Base-by-base conservation (phyloP, 1,140 invertebrate species). In the Monomorium pharaonis region DNA sequence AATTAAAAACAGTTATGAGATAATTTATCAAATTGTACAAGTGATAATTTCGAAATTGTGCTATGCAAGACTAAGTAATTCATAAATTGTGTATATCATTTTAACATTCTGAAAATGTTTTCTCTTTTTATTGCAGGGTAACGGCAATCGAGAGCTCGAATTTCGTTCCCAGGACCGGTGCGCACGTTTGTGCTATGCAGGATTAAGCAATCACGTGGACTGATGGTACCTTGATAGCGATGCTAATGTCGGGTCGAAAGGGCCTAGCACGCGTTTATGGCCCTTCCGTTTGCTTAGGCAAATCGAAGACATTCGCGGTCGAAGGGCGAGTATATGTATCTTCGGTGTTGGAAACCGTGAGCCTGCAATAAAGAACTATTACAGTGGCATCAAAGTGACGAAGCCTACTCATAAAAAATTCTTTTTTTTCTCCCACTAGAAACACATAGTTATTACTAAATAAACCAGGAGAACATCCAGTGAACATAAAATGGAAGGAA, bases 181-280 rank as follows among this genome's bases (percentile, higher is more conserved):
- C 21, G 33, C 16, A 42, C 58, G 58, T 51, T 63, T 42, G 60
- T 78, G n/a, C 60, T 51, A 87, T 88, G 86, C 86, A 92, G 91
- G 91, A 93, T 94, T 93, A 93, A 93, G 92, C 92, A 93, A 93
- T 93, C 92, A 92, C 88, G 91, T 86, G 63, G 88, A 84, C 89
- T 91, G 93, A 93, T 94, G 92, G 90, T 89, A 84, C 86, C 88
- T 93, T 91, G 93, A 94, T 94, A 94, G 92, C 89, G 89, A 93
- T 93, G 93, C 93, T 94, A 94, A 94, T 93, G 88, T 92, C 86
- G 84, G 84, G 87, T 86, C 81, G 78, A 86, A 89, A 87, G 86
- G 92, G 91, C 91, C 90, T 84, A 90, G 84, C 89, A 90, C 89
- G 89, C 85, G 81, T 91, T 91, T 91, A 91, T 91, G 84, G 77